These are phyloP conservation scores for Elgonia sp. DNA, from an alignment of 2,888 invertebrate genomes.

Conservation along the genomic window DNA sequence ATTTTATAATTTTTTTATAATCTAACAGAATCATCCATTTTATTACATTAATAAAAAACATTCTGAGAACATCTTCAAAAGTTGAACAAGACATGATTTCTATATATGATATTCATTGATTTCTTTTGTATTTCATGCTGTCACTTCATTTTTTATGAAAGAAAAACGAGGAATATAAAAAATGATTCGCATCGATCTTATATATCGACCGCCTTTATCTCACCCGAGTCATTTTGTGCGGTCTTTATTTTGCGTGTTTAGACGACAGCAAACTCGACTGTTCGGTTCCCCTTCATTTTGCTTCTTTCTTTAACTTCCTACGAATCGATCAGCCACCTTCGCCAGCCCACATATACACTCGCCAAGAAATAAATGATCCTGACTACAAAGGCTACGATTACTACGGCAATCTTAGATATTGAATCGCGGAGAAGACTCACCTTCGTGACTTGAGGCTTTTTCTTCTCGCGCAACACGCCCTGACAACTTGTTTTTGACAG, in stretches of 20 bases:
- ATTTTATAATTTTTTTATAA: too few species aligned
- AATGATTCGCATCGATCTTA: background rate
- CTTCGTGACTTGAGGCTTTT: slow-evolving; percentile 73
- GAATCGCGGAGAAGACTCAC: slow-evolving; percentile 73
- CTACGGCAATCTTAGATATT: slow-evolving; percentile 73
- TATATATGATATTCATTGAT: too few species aligned
- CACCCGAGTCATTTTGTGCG: background rate
- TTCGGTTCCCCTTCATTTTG: slow-evolving; percentile 15
- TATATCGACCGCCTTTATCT: slow-evolving; percentile 1
- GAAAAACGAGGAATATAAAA: background rate
- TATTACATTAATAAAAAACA: too few species aligned
- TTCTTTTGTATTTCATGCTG: too few species aligned
- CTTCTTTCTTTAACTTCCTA: slow-evolving; percentile 65
- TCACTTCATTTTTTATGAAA: too few species aligned
- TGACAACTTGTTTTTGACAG: slow-evolving; percentile 64
- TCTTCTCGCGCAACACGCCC: slow-evolving; percentile 69
- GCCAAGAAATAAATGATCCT: slow-evolving; percentile 73
- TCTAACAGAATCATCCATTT: too few species aligned
- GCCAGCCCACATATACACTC: slow-evolving; percentile 70
- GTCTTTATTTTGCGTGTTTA: slow-evolving; percentile 49
- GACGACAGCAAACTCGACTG: background rate
- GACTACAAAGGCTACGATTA: slow-evolving; percentile 75
- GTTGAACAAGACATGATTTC: too few species aligned
- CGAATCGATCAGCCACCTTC: slow-evolving; percentile 72
- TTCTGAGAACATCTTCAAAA: too few species aligned